Base-by-base conservation (phyloP, 53 echinoderm and acorn worm species). In the Echinometra lucunter region DNA sequence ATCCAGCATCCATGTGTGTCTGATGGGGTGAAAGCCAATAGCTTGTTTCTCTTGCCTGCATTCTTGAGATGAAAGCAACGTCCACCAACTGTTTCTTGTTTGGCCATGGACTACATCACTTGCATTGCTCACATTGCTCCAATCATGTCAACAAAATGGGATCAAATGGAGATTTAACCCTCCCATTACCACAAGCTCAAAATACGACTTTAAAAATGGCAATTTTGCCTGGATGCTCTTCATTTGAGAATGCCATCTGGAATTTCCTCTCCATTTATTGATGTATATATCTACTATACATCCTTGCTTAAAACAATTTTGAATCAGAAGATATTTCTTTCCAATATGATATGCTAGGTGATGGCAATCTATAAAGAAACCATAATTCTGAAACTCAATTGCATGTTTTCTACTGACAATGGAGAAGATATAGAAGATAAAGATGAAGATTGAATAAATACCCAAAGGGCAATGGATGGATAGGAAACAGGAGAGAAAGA, bases 31-130 rank as follows among this genome's bases (percentile, higher is more conserved):
- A 63, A 49, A 81, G 81, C 81, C 6, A 44, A 81, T 81, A 81
- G 32, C 74, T 81, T 42, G 44, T 81, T 85, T 85, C 85, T 85
- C 85, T 85, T 85, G 12, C 47, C 9, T 49, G 28, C 49, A 85
- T 49, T 85, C 47, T n/a, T 85, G 49, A 30, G 85, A 85, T n/a
- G 85, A 85, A 45, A 85, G 85, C 85, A 49, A 47, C 13, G 45
- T 85, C 85, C 85, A 85, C 85, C 85, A 85, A 85, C 85, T 85
- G 81, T 81, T 81, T 85, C 85, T 85, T 28, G 85, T 47, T 85
- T 49, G 85, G 85, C 47, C 85, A 47, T 49, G 85, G 89, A 38
- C 11, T 56, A 88, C 57, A 60, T 89, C 58, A 9, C 89, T 37
- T 38, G 89, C 89, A 89, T 89, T 45, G 38, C 60, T 89, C 58